Percentiles rank a stretch among this genome's conserved stretches.
These are phyloP conservation scores for Ciconia maguari DNA, from an alignment of 2,113 vertebrate genomes.

Conservation along the genomic window DNA sequence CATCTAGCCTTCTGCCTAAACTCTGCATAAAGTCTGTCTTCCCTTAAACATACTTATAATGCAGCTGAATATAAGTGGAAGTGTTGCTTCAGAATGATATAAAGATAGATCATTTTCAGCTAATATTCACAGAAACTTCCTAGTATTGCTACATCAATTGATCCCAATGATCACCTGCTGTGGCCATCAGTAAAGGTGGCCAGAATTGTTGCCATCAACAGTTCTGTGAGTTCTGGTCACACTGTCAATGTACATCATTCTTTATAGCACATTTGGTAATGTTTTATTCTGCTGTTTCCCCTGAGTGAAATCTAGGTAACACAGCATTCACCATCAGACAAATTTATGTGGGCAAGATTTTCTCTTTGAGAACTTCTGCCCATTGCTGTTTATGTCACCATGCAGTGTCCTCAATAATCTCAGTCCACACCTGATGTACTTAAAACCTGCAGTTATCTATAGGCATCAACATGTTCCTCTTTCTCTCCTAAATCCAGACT, in stretches of 20 bases:
- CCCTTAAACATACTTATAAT: background rate
- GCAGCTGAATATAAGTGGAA: background rate
- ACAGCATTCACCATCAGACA: background rate
- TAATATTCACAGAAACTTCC: background rate
- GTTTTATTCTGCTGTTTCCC: background rate
- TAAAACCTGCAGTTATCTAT: background rate
- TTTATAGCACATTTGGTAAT: background rate
- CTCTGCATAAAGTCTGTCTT: background rate
- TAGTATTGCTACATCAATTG: background rate
- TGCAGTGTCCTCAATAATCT: background rate
- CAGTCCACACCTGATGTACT: background rate
- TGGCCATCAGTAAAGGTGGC: background rate
- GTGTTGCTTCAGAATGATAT: background rate
- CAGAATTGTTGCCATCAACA: background rate
- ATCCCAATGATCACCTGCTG: rapidly evolving
- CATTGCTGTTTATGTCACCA: background rate
- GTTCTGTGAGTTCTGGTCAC: background rate
- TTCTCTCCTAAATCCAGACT: background rate
- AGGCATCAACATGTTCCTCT: background rate
- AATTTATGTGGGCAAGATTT: background rate
- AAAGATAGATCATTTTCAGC: background rate
- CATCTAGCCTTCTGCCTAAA: background rate
- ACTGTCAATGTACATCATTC: background rate
- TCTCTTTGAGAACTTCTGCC: background rate
- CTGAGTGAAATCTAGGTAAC: background rate